A percentile compares a stretch with the other conserved stretches of the same genome.
phyloP scores from a whole-genome alignment of 2,888 invertebrate genomes.

The Sylvicola cinctus region DNA sequence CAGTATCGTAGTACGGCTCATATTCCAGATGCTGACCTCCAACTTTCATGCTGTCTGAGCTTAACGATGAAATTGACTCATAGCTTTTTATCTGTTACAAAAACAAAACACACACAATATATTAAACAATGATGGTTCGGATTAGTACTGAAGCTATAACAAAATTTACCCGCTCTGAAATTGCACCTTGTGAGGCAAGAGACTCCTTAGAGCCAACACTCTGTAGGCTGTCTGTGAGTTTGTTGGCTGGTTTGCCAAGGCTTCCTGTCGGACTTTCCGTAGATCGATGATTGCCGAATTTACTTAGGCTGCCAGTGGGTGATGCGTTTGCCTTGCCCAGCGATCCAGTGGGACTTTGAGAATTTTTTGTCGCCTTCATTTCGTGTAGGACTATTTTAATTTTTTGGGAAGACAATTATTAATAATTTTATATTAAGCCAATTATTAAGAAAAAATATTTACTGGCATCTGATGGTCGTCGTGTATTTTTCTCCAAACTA shows the following conservation, averaged over 20 bases:
- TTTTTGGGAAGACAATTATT: not conserved
- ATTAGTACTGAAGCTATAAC: not conserved
- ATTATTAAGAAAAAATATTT: not conserved
- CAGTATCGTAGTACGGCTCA: constrained; percentile 53
- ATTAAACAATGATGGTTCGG: constrained; percentile 2
- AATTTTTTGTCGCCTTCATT: constrained; percentile 8
- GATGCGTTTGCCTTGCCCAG: constrained; percentile 21
- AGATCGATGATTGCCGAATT: constrained; percentile 11
- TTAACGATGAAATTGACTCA: constrained; percentile 40
- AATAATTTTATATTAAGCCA: not conserved
- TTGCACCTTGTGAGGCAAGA: constrained; percentile 22
- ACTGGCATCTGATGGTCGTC: constrained; percentile 10
- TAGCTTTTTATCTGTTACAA: constrained; percentile 36
- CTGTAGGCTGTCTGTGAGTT: constrained; percentile 13
- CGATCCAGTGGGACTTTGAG: constrained; percentile 21
- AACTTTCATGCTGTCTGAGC: constrained; percentile 34
- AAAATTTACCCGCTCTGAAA: constrained; percentile 20
- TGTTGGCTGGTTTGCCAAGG: constrained; percentile 2
- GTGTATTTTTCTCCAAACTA: constrained; percentile 18
- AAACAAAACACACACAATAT: constrained; percentile 2
- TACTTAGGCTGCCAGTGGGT: constrained; percentile 22
- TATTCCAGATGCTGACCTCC: constrained; percentile 31
- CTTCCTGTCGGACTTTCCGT: constrained; percentile 14
- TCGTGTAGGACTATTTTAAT: not conserved
- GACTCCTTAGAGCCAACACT: constrained; percentile 26